Percentiles rank a stretch among this genome's conserved stretches.
Evolutionary conservation across 2,113 vertebrate species (phyloP).

Genomic region (Manacus vitellinus): DNA sequence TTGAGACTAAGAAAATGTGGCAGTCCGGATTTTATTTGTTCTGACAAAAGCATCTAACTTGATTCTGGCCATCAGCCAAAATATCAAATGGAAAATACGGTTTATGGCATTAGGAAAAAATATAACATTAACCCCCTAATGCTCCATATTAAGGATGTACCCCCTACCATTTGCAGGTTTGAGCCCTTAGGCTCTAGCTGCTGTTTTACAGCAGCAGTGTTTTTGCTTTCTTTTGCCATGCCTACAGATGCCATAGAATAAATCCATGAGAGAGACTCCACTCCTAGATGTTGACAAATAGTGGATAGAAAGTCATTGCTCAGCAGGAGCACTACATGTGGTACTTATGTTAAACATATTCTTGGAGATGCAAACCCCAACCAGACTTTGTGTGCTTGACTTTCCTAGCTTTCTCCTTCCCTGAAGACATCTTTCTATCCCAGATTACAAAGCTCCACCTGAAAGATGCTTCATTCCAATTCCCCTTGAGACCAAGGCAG

Average conservation of each 20-base stretch:
- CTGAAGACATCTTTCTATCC: background rate
- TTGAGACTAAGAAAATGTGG: background rate
- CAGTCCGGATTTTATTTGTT: background rate
- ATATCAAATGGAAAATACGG: background rate
- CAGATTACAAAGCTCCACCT: background rate
- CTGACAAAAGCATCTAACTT: background rate
- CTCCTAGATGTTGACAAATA: background rate
- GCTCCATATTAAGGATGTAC: conserved; percentile 11
- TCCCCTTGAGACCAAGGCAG: background rate
- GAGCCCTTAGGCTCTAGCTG: conserved; percentile 28
- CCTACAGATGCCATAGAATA: background rate
- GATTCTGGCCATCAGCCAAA: conserved; percentile 19
- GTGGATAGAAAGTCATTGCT: background rate
- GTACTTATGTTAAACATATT: background rate
- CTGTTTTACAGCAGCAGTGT: background rate
- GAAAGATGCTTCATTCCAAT: background rate
- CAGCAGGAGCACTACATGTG: background rate
- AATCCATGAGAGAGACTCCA: background rate
- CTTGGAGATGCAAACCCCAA: background rate
- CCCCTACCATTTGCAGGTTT: conserved; percentile 50
- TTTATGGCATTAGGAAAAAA: conserved; percentile 37
- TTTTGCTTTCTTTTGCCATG: background rate
- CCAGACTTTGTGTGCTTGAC: background rate
- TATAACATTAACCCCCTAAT: conserved; percentile 41
- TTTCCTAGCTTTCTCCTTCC: background rate